These are phyloP conservation scores for Ericerus pela DNA, from an alignment of 1,140 invertebrate genomes.

Conservation along the genomic window DNA sequence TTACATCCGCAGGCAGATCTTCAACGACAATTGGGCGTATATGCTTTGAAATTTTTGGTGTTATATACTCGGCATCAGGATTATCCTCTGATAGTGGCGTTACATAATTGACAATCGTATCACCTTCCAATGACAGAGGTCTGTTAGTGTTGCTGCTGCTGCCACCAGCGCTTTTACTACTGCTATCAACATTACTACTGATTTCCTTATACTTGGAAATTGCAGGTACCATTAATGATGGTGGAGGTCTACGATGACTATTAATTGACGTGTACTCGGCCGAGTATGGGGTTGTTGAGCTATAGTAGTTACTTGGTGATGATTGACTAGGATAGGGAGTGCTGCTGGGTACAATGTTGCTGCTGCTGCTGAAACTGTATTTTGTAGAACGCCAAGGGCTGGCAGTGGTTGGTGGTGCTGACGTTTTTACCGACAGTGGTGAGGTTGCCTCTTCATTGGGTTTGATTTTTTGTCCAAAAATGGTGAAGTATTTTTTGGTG, in stretches of 20 bases:
- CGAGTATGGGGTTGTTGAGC: background rate
- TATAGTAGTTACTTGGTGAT: background rate
- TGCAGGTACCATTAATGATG: no score
- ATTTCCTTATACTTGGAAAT: no score
- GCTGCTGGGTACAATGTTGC: no score
- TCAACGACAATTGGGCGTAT: conserved; percentile 1
- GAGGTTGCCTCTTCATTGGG: conserved; percentile 25
- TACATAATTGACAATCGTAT: conserved; percentile 37
- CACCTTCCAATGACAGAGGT: conserved; percentile 23
- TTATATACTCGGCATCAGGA: conserved; percentile 37
- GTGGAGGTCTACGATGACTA: no score
- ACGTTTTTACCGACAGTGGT: conserved; percentile 34
- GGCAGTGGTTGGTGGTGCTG: conserved; percentile 27
- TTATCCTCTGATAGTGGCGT: conserved; percentile 35
- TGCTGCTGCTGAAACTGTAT: no score
- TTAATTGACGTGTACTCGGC: background rate
- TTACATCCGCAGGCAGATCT: conserved; percentile 1
- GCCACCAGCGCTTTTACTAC: background rate
- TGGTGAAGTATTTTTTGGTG: conserved; percentile 57
- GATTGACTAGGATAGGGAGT: conserved; percentile 5
- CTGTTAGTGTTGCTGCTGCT: conserved; percentile 1
- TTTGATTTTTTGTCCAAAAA: conserved; percentile 54
- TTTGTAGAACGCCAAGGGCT: background rate
- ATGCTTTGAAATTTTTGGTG: conserved; percentile 17
- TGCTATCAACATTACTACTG: no score